phyloP scores from a whole-genome alignment of 1,140 invertebrate species.

The Cydia amplana region DNA sequence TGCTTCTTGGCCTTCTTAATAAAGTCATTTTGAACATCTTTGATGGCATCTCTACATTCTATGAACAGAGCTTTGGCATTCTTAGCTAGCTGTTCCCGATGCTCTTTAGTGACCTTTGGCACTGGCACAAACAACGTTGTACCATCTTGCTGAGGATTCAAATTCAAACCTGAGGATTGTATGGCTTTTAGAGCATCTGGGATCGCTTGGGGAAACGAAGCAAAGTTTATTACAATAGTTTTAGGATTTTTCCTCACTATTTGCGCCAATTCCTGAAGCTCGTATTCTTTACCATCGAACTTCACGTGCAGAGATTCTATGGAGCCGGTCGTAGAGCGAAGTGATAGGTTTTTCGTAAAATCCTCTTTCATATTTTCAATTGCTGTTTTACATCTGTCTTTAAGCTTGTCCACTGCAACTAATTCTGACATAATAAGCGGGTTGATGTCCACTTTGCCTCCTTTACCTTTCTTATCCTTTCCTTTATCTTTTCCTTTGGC shows the following conservation, averaged over 20 bases:
- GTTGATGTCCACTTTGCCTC: slow-evolving; percentile 85
- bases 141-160: slow-evolving; percentile 97
- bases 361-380: slow-evolving; percentile 88
- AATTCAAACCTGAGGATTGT: slow-evolving; percentile 90
- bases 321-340: slow-evolving; percentile 86
- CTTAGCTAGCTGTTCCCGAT: slow-evolving; percentile 92
- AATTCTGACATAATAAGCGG: slow-evolving; percentile 84
- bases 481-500: slow-evolving; percentile 82
- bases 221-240: slow-evolving; percentile 90
- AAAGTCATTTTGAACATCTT: slow-evolving; percentile 88
- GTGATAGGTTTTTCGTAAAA: slow-evolving; percentile 87
- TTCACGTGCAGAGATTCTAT: slow-evolving; percentile 88
- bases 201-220: slow-evolving; percentile 90
- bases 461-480: slow-evolving; percentile 82
- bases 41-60: slow-evolving; percentile 89
- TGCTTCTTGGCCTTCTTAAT: slow-evolving; percentile 86
- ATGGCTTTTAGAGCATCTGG: slow-evolving; percentile 88
- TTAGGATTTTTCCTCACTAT: slow-evolving; percentile 93
- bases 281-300: slow-evolving; percentile 90
- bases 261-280: slow-evolving; percentile 93
- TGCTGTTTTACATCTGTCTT: slow-evolving; percentile 82
- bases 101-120: slow-evolving; percentile 95
- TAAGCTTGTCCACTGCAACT: slow-evolving; percentile 85
- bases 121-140: slow-evolving; percentile 92
- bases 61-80: slow-evolving; percentile 91